Evolutionary conservation across 2,888 invertebrate species (phyloP), one percentile per base, ranked within the genome.

Genomic region (Blastobasis adustella): DNA sequence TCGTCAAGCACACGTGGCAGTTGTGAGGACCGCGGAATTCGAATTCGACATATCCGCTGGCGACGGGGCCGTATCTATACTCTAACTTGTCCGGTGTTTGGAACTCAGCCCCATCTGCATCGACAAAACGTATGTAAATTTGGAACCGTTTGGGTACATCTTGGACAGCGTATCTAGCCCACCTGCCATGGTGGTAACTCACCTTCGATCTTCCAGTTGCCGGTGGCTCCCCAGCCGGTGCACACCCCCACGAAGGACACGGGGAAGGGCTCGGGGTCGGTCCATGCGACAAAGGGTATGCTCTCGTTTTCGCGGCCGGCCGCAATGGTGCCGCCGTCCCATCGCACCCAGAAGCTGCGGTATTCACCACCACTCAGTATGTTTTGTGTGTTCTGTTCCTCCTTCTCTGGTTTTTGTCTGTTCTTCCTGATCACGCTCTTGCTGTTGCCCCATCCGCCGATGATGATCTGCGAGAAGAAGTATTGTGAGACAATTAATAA

Each of bases 381-480:
- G 53, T 90, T 91, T 0, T 94, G 94, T 0, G 95, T 96, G 39
- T 92, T 91, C 5, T 87, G 89, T 74, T 93, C 92, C 8, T 90
- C 91, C 57, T 92, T 92, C 50, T 95, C 95, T 4, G 95, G 95
- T 78, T 95, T 92, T 56, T 91, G 84, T 71, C 91, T 91, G 82
- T 96, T 95, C 70, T 91, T 93, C 54, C 96, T 92, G 71, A 96
- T 95, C 0, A 95, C 93, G 40, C 95, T 95, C 82, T 95, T 96
- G 57, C 91, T 87, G 79, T 97, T 96, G 37, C 91, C 91, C 97
- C 96, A 97, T 39, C 96, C 96, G 38, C 97, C 97, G 65, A 97
- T 90, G 82, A 96, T 95, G 50, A 97, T 75, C 92, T 92, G 71
- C 37, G 68, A 69, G 23, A 23, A 1, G 23, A 23, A 23, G 23